Conservation (phyloP, 2,888 invertebrate species). For the Stenotaenia linearis region DNA sequence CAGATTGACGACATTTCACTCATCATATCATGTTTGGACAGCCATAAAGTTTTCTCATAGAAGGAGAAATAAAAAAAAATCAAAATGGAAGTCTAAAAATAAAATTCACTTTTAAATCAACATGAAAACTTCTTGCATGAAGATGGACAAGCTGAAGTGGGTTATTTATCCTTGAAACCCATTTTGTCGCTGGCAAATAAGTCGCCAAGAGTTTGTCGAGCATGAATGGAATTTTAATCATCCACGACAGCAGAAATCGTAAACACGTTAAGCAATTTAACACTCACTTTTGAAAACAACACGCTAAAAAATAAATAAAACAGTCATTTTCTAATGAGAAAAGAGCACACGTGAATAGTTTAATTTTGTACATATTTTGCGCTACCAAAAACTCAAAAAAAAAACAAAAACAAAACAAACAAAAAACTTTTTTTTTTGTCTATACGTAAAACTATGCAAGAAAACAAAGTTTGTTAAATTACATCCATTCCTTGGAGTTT, state of each 20-base stretch:
- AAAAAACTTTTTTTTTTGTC: background rate
- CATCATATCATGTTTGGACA: slow-evolving; percentile 10
- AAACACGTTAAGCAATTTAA: background rate
- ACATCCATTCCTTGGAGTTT: slow-evolving; percentile 4
- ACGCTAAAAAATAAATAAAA: background rate
- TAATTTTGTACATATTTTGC: background rate
- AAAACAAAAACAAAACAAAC: background rate
- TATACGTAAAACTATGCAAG: background rate
- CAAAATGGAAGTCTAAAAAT: background rate
- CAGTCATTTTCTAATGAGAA: background rate
- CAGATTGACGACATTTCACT: slow-evolving; percentile 2
- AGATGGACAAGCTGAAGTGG: slow-evolving; percentile 12
- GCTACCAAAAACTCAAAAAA: too few relatives aligned
- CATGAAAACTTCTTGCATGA: background rate
- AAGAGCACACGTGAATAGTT: background rate
- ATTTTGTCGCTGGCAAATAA: background rate
- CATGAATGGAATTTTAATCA: slow-evolving; percentile 24
- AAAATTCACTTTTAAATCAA: background rate
- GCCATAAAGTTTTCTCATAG: background rate
- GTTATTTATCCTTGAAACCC: background rate
- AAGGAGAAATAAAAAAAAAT: background rate
- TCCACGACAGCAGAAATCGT: background rate
- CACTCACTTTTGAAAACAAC: background rate
- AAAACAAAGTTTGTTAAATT: background rate
- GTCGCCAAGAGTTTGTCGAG: background rate